Percentiles rank a stretch among this genome's conserved stretches.
phyloP scores from a whole-genome alignment of 2,113 vertebrate genomes.

The Malurus alboscapulatus region DNA sequence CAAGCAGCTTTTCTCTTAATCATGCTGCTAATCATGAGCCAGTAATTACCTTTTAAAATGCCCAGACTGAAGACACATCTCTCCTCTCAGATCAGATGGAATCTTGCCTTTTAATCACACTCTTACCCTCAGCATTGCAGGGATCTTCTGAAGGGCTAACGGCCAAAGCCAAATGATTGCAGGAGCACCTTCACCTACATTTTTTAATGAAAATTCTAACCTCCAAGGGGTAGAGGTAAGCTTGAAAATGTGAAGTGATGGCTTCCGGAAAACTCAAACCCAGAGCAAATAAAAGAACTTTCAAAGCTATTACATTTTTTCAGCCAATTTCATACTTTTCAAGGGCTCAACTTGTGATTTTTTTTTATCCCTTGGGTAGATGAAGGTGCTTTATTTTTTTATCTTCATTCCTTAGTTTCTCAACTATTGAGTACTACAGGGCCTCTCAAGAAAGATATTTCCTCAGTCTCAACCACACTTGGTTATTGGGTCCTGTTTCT shows the following conservation, averaged over 20 bases:
- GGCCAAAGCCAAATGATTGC: neutral
- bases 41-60: neutral
- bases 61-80: neutral
- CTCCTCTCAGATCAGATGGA: neutral
- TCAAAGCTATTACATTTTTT: slow-evolving; percentile 4
- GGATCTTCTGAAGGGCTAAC: neutral
- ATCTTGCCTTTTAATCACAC: neutral
- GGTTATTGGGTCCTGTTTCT: neutral
- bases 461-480: neutral
- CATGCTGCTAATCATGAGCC: neutral
- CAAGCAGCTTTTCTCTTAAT: neutral
- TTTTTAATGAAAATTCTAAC: slow-evolving; percentile 56
- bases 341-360: neutral
- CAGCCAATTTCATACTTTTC: slow-evolving; percentile 19
- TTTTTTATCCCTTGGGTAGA: neutral
- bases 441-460: neutral
- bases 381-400: neutral
- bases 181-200: neutral
- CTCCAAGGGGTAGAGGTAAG: slow-evolving; percentile 28
- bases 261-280: slow-evolving; percentile 42
- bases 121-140: neutral
- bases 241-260: neutral
- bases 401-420: neutral
- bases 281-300: slow-evolving; percentile 55
- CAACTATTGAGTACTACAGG: neutral